phyloP scores from a whole-genome alignment of 2,888 invertebrate species.

The Troides aeacus region DNA sequence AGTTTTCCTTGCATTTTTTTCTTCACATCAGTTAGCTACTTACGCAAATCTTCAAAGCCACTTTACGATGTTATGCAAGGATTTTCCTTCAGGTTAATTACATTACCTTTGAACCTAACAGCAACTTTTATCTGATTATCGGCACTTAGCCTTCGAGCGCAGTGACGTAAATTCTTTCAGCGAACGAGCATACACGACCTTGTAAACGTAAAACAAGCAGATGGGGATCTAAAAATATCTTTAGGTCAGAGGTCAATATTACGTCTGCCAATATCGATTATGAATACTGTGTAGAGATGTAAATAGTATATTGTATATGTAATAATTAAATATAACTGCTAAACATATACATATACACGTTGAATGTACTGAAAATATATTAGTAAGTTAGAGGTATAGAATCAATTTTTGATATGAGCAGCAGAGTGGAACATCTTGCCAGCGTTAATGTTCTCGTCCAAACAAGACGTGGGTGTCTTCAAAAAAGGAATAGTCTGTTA shows the following conservation, averaged over 20 bases:
- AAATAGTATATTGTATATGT: too few species aligned
- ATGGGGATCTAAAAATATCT: slow-evolving; percentile 68
- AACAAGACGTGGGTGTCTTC: too few species aligned
- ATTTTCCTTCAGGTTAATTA: slow-evolving; percentile 31
- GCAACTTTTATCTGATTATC: slow-evolving; percentile 59
- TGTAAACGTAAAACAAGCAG: slow-evolving; percentile 52
- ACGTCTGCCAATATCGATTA: background rate
- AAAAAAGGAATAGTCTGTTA: too few species aligned
- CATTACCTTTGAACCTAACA: slow-evolving; percentile 38
- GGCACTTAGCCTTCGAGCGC: slow-evolving; percentile 61
- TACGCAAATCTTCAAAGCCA: slow-evolving; percentile 28
- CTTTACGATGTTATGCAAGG: slow-evolving; percentile 22
- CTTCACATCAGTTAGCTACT: slow-evolving; percentile 4
- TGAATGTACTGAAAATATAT: too few species aligned
- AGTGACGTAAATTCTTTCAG: slow-evolving; percentile 77
- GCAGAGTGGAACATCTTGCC: too few species aligned
- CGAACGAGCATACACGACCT: slow-evolving; percentile 66
- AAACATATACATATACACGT: too few species aligned
- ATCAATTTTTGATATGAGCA: too few species aligned
- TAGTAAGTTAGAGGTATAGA: too few species aligned
- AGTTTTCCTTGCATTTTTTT: slow-evolving; percentile 5
- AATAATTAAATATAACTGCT: too few species aligned
- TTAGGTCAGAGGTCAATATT: slow-evolving; percentile 64
- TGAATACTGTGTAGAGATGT: background rate
- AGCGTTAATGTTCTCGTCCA: too few species aligned